These are phyloP conservation scores for Sebastes oblongus DNA, from an alignment of 2,797 vertebrate species.

Conservation along the genomic window DNA sequence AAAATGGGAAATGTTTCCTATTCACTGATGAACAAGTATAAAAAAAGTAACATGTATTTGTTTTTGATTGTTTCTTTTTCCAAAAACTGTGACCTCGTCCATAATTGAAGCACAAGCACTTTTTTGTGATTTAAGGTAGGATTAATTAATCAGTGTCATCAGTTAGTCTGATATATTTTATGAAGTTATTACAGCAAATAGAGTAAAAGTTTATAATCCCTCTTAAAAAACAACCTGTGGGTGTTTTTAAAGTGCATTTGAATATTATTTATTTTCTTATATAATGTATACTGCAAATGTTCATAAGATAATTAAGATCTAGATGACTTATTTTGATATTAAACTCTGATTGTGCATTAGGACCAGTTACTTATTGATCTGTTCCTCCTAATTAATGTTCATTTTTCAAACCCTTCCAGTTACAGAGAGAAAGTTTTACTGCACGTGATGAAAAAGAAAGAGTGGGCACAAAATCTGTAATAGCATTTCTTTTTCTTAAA, in stretches of 20 bases:
- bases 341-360: not conserved
- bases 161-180: not conserved
- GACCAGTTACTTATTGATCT: not conserved
- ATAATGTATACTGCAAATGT: not conserved
- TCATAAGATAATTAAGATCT: not conserved
- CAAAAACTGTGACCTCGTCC: slow-evolving; percentile 15
- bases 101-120: slow-evolving; percentile 53
- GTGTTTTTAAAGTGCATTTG: not conserved
- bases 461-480: not conserved
- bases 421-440: not conserved
- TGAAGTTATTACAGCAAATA: not conserved
- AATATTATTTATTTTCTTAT: slow-evolving; percentile 10
- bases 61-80: not conserved
- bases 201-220: not conserved
- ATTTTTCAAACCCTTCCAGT: not conserved
- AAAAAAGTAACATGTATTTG: not conserved
- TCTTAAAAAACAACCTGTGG: not conserved
- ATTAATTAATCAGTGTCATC: not conserved
- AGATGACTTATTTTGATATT: not conserved
- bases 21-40: not conserved
- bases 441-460: too few species aligned
- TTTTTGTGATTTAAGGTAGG: slow-evolving; percentile 29
- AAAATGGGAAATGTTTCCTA: not conserved
- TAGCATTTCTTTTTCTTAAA: not conserved
- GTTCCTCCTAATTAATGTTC: not conserved